Conservation (phyloP, 2,888 invertebrate genomes). For the Thysanoteuthis rhombus region DNA sequence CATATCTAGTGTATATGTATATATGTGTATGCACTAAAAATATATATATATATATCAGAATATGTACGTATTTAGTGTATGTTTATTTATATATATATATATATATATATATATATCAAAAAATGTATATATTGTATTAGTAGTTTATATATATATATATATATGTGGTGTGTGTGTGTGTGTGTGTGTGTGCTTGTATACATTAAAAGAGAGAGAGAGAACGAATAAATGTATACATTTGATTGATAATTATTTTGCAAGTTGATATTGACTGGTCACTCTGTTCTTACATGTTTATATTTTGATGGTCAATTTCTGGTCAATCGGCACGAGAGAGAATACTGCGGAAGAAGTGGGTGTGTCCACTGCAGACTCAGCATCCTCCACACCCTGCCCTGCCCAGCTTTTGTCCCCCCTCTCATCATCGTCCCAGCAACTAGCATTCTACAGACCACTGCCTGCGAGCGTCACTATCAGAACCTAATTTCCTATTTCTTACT, state of each 20-base stretch:
- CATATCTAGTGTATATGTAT: no score
- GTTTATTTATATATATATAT: no score
- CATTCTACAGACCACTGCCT: background rate
- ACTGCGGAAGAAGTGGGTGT: background rate
- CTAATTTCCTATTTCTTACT: background rate
- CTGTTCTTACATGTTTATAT: background rate
- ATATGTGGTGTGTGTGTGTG: background rate
- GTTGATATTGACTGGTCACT: background rate
- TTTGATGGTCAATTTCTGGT: background rate
- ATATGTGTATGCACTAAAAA: no score
- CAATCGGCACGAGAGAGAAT: background rate
- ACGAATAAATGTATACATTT: no score
- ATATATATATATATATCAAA: no score
- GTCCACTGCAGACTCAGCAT: background rate
- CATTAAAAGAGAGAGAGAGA: no score
- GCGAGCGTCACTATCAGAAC: background rate
- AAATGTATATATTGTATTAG: no score
- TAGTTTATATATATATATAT: background rate
- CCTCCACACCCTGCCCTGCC: background rate
- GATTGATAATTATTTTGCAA: background rate
- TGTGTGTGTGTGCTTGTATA: background rate
- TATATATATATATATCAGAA: no score
- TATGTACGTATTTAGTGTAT: no score
- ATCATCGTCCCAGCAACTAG: background rate
- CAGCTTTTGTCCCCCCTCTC: background rate